A percentile compares a stretch with the other conserved stretches of the same genome.
Conservation (phyloP, 2,888 invertebrate species). For the Bembecia ichneumoniformis region DNA sequence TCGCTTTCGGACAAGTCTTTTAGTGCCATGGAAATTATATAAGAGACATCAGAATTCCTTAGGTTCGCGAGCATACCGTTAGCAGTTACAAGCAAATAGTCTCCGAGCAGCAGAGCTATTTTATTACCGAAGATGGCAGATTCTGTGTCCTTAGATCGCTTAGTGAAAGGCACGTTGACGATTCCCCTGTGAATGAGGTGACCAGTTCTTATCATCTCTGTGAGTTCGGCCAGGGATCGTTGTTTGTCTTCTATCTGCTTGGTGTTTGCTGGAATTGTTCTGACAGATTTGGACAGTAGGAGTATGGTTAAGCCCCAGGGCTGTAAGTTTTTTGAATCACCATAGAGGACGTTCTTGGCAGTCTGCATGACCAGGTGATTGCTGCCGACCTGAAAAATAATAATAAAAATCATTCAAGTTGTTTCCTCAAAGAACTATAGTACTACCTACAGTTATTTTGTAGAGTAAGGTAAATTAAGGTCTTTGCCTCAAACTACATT, state of each 20-base stretch:
- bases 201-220: slow-evolving; percentile 90
- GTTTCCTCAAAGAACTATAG: not conserved
- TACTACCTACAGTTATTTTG: no score
- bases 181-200: slow-evolving; percentile 83
- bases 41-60: slow-evolving; percentile 79
- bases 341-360: slow-evolving; percentile 85
- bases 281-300: slow-evolving; percentile 82
- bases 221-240: slow-evolving; percentile 74
- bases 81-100: slow-evolving; percentile 86
- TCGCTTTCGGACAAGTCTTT: slow-evolving; percentile 87
- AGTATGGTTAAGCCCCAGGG: slow-evolving; percentile 89
- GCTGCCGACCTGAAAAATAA: slow-evolving; percentile 76
- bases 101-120: slow-evolving; percentile 88
- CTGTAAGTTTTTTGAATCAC: slow-evolving; percentile 87
- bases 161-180: slow-evolving; percentile 62
- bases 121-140: slow-evolving; percentile 91
- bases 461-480: no score
- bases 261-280: slow-evolving; percentile 61
- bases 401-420: not conserved
- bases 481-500: no score
- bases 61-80: slow-evolving; percentile 86
- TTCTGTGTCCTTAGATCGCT: slow-evolving; percentile 72
- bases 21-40: slow-evolving; percentile 84
- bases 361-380: slow-evolving; percentile 89
- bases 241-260: slow-evolving; percentile 72